Evolutionary conservation across 2,113 vertebrate genomes (phyloP).

Genomic region (Psittacula cyanocephala): DNA sequence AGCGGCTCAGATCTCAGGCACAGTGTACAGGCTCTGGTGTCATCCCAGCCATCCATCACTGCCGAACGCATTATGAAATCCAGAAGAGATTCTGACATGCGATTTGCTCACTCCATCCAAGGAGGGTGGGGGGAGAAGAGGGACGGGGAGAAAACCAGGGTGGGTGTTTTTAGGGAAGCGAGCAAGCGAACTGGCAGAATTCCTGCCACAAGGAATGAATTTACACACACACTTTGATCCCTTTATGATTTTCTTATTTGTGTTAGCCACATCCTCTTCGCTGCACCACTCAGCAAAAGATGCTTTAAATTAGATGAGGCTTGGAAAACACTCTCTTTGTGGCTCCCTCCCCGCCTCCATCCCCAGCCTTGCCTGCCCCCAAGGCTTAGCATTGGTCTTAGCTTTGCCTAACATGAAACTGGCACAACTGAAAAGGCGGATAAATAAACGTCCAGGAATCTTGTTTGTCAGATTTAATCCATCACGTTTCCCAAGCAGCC

Average conservation of each 20-base stretch:
- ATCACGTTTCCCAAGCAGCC: neutral
- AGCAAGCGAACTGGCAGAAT: constrained; percentile 64
- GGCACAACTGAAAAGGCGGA: constrained; percentile 40
- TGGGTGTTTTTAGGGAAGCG: neutral
- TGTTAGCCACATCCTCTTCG: constrained; percentile 87
- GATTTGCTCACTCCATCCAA: constrained; percentile 4
- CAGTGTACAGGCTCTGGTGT: neutral
- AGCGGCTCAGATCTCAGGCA: constrained; percentile 31
- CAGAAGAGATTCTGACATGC: constrained; percentile 51
- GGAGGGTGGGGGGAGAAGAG: neutral
- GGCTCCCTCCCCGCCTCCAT: neutral
- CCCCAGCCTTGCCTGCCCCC: neutral
- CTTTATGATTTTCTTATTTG: constrained; percentile 86
- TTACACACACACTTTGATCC: constrained; percentile 87
- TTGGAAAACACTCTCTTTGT: neutral
- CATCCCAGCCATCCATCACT: constrained; percentile 68
- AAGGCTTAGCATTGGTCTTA: neutral
- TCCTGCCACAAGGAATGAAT: constrained; percentile 88
- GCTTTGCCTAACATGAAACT: constrained; percentile 17
- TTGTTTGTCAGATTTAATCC: constrained; percentile 43
- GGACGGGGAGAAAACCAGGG: neutral
- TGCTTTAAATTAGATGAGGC: constrained; percentile 86
- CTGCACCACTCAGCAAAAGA: constrained; percentile 79
- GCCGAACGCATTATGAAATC: constrained; percentile 51
- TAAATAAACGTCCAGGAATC: constrained; percentile 45